phyloP scores from a whole-genome alignment of 2,113 vertebrate genomes.

The Chaetodon auriga region DNA sequence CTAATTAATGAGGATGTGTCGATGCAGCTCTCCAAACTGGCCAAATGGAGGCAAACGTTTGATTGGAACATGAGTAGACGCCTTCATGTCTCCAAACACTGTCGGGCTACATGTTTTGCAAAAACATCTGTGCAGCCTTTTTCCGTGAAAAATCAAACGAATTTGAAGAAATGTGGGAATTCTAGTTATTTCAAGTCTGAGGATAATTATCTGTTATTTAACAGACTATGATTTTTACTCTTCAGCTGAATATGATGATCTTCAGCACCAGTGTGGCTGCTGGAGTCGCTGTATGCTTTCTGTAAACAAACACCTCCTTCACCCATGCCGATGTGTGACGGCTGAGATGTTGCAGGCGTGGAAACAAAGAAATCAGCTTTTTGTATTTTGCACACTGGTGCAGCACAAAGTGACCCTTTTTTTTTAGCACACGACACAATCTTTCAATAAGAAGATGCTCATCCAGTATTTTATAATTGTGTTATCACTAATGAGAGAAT shows the following conservation, averaged over 20 bases:
- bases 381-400: neutral
- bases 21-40: neutral
- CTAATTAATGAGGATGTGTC: conserved; percentile 18
- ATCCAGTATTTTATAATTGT: neutral
- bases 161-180: neutral
- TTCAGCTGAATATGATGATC: neutral
- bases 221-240: neutral
- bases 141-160: neutral
- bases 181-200: neutral
- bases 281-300: neutral
- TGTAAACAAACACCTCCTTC: conserved; percentile 7
- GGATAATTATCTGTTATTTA: neutral
- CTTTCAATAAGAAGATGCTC: neutral
- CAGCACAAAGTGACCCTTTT: neutral
- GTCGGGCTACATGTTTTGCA: neutral
- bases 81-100: conserved; percentile 5
- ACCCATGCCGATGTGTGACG: neutral
- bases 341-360: neutral
- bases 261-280: neutral
- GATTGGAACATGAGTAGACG: conserved; percentile 3
- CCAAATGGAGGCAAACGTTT: neutral
- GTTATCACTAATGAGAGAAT: neutral
- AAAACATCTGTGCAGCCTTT: neutral
- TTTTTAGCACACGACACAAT: neutral
- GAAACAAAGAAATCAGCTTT: neutral